Evolutionary conservation across 2,797 vertebrate genomes (phyloP), one percentile per base, ranked within the genome.

Genomic region (Salmo trutta): DNA sequence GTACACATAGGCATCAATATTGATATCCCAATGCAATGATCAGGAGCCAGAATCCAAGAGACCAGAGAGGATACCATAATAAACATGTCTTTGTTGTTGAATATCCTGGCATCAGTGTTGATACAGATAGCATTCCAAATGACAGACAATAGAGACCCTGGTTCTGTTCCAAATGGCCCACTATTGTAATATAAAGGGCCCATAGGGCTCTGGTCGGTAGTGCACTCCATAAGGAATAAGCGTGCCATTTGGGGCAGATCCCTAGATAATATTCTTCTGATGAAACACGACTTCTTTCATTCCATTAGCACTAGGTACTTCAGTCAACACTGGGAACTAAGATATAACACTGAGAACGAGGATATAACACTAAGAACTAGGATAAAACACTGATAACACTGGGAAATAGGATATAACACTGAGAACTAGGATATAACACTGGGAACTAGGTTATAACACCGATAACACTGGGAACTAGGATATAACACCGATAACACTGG

Each of bases 61-160:
- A 73, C 74, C 67, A 72, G 21, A 59, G 21, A 75, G 67, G 2
- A 71, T 2, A 59, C 3, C 71, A 66, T 68, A 29, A 68, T 29
- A 2, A 31, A 31, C 27, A 68, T 17, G 4, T 16, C 10, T 68
- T 68, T 68, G 31, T 4, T 47, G 41, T 47, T 31, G 66, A 33
- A 15, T 21, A 8, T 16, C 21, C 7, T 59, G 5, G 19, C 6
- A 21, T 59, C 56, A 59, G 19, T n/a, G 19, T 59, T 59, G 54
- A 56, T n/a, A 56, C 54, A 17, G 54, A 19, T 7, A 7, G 19
- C 10, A 47, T 10, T 47, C 10, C 41, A 47, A 47, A 47, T 21
- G n/a, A 59, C 54, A 59, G 17, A n/a, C 5, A 29, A 31, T 66
- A 15, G 27, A 66, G 24, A 66, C 64, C 12, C 64, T 8, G 41